Evolutionary conservation across 2,888 invertebrate genomes (phyloP).

Genomic region (Eledona agricola): DNA sequence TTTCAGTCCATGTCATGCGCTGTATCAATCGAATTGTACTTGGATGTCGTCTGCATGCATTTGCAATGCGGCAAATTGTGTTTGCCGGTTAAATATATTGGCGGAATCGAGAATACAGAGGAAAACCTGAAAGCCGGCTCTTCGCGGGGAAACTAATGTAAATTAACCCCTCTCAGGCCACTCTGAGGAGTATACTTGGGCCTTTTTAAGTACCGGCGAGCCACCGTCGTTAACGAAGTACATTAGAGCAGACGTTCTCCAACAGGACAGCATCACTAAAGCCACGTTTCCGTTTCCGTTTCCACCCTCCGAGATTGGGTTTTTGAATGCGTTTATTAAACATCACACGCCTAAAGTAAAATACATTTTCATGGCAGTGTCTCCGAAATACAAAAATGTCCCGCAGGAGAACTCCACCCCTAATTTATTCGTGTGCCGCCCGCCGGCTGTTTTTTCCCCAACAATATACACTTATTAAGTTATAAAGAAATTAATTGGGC

Average conservation of each 20-base stretch:
- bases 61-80: conserved; percentile 25
- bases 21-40: conserved; percentile 25
- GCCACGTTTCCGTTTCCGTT: conserved; percentile 11
- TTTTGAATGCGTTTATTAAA: conserved; percentile 25
- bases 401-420: conserved; percentile 1
- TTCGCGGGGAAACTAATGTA: conserved; percentile 32
- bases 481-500: conserved; percentile 22
- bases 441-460: conserved; percentile 8
- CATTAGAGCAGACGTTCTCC: conserved; percentile 33
- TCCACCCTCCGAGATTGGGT: conserved; percentile 21
- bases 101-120: conserved; percentile 23
- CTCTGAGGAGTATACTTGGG: conserved; percentile 28
- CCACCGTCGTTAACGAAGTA: conserved; percentile 36
- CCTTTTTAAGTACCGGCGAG: conserved; percentile 34
- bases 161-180: conserved; percentile 34
- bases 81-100: conserved; percentile 31
- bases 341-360: conserved; percentile 19
- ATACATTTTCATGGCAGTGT: conserved; percentile 11
- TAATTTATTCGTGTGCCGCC: conserved; percentile 20
- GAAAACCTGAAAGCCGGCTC: conserved; percentile 27
- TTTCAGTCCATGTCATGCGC: conserved; percentile 10
- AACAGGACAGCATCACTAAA: conserved; percentile 29
- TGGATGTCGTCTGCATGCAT: conserved; percentile 18
- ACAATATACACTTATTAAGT: conserved; percentile 18
- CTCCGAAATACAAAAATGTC: conserved; percentile 5